Percentiles rank a stretch among this genome's conserved stretches.
Conservation (phyloP, 2,113 vertebrate genomes). For the Sclerurus mexicanus region DNA sequence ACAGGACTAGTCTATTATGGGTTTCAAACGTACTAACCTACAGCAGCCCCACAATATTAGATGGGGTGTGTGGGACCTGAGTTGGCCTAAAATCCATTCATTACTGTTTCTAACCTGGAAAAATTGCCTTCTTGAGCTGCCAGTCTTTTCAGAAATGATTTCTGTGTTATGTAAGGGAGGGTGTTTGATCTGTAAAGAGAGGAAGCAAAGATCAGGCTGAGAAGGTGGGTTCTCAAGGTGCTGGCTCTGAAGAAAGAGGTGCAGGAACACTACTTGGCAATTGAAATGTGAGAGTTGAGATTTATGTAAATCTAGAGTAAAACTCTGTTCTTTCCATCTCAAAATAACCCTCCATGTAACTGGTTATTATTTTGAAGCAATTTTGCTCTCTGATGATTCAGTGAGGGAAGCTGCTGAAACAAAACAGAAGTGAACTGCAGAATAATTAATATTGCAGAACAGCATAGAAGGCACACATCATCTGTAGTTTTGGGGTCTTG, state of each 20-base stretch:
- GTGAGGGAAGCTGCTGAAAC: slow-evolving; percentile 38
- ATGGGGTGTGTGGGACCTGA: background rate
- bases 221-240: background rate
- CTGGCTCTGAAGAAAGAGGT: background rate
- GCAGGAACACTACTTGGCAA: background rate
- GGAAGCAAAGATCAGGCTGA: background rate
- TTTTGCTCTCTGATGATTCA: slow-evolving; percentile 60
- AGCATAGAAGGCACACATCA: background rate
- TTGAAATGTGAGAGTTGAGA: background rate
- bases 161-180: background rate
- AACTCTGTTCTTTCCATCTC: background rate
- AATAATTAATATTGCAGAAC: slow-evolving; percentile 19
- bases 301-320: slow-evolving; percentile 27
- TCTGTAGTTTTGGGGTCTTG: background rate
- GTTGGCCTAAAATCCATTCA: slow-evolving; percentile 33
- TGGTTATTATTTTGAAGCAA: slow-evolving; percentile 48
- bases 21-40: slow-evolving; percentile 51
- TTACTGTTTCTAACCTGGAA: slow-evolving; percentile 18
- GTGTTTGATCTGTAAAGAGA: background rate
- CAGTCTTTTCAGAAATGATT: slow-evolving; percentile 26
- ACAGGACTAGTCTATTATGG: slow-evolving; percentile 26
- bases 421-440: slow-evolving; percentile 39
- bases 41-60: slow-evolving; percentile 16
- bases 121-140: background rate
- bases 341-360: background rate